Evolutionary conservation across 2,888 invertebrate species (phyloP).

Genomic region (Dolomedes plantarius): DNA sequence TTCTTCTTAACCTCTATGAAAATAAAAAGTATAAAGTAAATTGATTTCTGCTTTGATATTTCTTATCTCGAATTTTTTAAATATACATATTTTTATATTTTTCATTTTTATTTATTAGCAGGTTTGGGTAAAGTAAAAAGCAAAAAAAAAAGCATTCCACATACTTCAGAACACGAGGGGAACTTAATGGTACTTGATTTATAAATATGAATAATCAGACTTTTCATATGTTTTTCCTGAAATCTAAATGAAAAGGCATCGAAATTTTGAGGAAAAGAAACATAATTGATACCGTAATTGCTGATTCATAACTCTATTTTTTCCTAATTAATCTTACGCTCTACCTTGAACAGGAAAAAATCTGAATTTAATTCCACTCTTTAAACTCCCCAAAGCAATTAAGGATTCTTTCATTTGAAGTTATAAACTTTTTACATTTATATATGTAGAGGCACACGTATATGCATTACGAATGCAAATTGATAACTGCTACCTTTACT

Average conservation of each 20-base stretch:
- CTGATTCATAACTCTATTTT: slow-evolving; percentile 30
- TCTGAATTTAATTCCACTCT: slow-evolving; percentile 28
- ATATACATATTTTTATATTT: too few species aligned
- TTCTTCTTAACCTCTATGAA: too few species aligned
- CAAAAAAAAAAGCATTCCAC: too few species aligned
- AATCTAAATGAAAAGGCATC: slow-evolving; percentile 8
- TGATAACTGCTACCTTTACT: slow-evolving; percentile 36
- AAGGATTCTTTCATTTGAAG: slow-evolving; percentile 27
- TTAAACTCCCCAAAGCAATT: slow-evolving; percentile 44
- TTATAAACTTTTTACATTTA: slow-evolving; percentile 10
- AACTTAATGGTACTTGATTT: too few species aligned
- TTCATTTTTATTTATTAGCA: too few species aligned
- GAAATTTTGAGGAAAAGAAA: slow-evolving; percentile 19
- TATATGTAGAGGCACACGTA: not conserved
- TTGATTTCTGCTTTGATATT: too few species aligned
- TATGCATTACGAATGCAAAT: slow-evolving; percentile 33
- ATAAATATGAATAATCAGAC: too few species aligned
- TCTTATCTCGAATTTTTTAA: too few species aligned
- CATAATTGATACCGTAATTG: slow-evolving; percentile 22
- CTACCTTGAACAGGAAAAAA: not conserved
- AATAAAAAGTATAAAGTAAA: too few species aligned
- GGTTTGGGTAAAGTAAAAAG: too few species aligned
- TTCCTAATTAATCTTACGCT: slow-evolving; percentile 38
- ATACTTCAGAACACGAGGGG: too few species aligned
- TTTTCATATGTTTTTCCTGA: too few species aligned